Conservation (phyloP, 2,113 vertebrate genomes). For the Sinocyclocheilus anophthalmus region DNA sequence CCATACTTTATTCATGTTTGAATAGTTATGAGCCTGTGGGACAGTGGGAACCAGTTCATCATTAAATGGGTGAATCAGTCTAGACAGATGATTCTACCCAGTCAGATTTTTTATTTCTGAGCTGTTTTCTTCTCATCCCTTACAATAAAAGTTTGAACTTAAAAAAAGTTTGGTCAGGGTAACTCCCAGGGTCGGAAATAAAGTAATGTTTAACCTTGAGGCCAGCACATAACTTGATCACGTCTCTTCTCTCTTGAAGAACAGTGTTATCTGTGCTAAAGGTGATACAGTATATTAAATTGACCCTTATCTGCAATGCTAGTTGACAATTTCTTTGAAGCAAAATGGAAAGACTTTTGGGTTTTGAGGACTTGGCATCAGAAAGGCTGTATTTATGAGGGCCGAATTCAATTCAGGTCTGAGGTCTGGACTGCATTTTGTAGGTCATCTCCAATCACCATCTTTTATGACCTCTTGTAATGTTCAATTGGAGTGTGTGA, state of each 20-base stretch:
- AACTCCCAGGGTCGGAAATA: constrained; percentile 50
- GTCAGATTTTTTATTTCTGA: constrained; percentile 58
- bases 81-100: constrained; percentile 2
- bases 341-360: constrained; percentile 48
- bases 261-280: neutral
- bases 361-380: constrained; percentile 55
- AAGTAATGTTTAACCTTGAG: constrained; percentile 5
- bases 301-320: constrained; percentile 49
- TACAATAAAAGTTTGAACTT: neutral
- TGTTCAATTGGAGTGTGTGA: constrained; percentile 56
- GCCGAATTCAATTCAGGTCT: constrained; percentile 16
- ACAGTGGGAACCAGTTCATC: neutral
- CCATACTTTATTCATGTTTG: neutral
- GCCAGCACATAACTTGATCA: constrained; percentile 40
- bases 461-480: constrained; percentile 51
- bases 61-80: constrained; percentile 55
- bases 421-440: constrained; percentile 67
- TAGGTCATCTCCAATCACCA: constrained; percentile 61
- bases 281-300: constrained; percentile 23
- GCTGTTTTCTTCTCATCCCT: constrained; percentile 54
- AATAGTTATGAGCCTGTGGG: neutral
- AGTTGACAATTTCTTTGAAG: constrained; percentile 55
- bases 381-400: constrained; percentile 48
- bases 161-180: constrained; percentile 30
- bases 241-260: neutral